A percentile compares a stretch with the other conserved stretches of the same genome.
Evolutionary conservation across 2,888 invertebrate species (phyloP).

Genomic region (Eupithecia centaureata): DNA sequence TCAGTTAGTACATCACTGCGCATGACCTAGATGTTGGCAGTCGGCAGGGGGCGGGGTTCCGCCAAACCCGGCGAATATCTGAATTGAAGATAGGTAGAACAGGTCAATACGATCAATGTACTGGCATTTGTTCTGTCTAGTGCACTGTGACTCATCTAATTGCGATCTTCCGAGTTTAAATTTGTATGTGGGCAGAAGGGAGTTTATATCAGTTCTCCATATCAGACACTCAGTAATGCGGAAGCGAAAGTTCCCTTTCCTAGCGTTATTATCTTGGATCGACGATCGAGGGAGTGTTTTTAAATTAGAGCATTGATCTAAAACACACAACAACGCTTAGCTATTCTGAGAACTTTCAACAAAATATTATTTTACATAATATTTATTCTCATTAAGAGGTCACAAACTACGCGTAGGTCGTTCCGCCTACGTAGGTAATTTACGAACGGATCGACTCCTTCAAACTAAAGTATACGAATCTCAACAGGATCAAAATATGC

Average conservation of each 20-base stretch:
- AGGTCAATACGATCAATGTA: conserved; percentile 52
- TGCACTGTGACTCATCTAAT: conserved; percentile 38
- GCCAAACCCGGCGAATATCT: conserved; percentile 58
- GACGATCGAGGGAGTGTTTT: conserved; percentile 7
- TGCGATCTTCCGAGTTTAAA: conserved; percentile 26
- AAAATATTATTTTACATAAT: conserved; percentile 3
- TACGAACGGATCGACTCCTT: background rate
- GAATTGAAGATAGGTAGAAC: conserved; percentile 43
- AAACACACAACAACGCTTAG: background rate
- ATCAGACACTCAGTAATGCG: conserved; percentile 15
- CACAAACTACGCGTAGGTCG: conserved; percentile 23
- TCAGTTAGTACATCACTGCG: conserved; percentile 60
- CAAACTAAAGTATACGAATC: background rate
- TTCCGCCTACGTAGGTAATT: conserved; percentile 20
- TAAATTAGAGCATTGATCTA: background rate
- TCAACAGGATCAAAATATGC: conserved; percentile 39
- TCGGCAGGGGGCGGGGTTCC: conserved; percentile 62
- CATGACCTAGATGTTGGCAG: conserved; percentile 65
- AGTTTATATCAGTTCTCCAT: background rate
- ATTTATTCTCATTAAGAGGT: conserved; percentile 11
- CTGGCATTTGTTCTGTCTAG: conserved; percentile 45
- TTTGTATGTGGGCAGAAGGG: conserved; percentile 6
- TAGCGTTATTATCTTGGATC: conserved; percentile 6
- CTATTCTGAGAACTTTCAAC: background rate
- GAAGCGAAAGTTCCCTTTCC: conserved; percentile 14